Evolutionary conservation across 1,140 invertebrate species (phyloP).

Genomic region (Megalopta genalis): DNA sequence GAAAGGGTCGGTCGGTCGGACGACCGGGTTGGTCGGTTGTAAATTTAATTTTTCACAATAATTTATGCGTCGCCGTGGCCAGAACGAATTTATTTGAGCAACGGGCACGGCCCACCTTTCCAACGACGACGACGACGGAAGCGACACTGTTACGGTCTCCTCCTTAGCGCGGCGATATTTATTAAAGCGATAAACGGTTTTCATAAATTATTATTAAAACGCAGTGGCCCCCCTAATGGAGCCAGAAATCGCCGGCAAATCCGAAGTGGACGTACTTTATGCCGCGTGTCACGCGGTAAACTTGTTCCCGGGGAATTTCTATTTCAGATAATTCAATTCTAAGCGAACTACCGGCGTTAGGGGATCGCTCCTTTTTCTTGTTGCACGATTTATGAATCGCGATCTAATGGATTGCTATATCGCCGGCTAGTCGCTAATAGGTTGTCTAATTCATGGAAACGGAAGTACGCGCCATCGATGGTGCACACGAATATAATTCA

Average conservation of each 20-base stretch:
- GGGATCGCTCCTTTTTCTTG: not conserved
- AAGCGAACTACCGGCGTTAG: not conserved
- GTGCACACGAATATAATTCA: too few species aligned
- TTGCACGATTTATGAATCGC: not conserved
- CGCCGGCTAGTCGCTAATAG: too few species aligned
- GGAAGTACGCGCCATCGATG: too few species aligned
- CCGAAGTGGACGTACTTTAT: not conserved
- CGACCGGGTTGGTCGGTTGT: not conserved
- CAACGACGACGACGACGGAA: not conserved
- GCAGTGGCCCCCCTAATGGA: not conserved
- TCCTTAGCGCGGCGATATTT: conserved; percentile 16
- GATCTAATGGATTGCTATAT: not conserved
- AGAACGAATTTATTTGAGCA: conserved; percentile 30
- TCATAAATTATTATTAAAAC: not conserved
- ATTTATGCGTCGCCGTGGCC: conserved; percentile 2
- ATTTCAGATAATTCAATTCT: not conserved
- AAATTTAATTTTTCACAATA: conserved; percentile 42
- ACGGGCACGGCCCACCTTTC: not conserved
- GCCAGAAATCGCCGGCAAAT: not conserved
- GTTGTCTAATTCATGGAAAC: too few species aligned
- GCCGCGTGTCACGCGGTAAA: not conserved
- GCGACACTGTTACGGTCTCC: conserved; percentile 10
- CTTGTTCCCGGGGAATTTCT: not conserved
- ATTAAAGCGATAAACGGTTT: not conserved
- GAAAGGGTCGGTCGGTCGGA: not conserved